Percentiles rank a stretch among this genome's conserved stretches.
These are phyloP conservation scores for Odobenus rosmarus DNA, from an alignment of 2,113 vertebrate genomes.

Conservation along the genomic window DNA sequence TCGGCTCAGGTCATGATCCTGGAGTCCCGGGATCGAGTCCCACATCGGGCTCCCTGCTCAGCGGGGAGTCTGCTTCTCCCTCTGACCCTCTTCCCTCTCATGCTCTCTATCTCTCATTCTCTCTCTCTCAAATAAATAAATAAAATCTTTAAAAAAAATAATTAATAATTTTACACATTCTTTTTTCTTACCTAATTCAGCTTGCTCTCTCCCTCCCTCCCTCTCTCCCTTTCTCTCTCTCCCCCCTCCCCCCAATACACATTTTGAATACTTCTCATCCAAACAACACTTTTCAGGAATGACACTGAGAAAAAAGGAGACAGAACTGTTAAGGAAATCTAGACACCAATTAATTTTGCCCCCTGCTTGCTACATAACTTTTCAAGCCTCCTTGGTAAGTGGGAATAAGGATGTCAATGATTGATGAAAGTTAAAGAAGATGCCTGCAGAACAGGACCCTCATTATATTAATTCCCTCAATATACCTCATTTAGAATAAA, in stretches of 20 bases:
- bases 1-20: no score
- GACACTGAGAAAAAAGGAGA: not conserved
- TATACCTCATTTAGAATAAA: conserved; percentile 9
- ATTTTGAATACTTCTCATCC: not conserved
- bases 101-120: no score
- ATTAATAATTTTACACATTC: conserved; percentile 1
- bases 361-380: conserved; percentile 40
- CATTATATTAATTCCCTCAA: conserved; percentile 28
- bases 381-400: conserved; percentile 26
- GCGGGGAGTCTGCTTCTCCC: no score
- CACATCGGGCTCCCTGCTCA: no score
- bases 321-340: conserved; percentile 33
- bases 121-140: no score
- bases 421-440: not conserved
- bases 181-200: not conserved
- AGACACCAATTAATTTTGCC: conserved; percentile 48
- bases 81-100: no score
- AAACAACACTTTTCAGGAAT: conserved; percentile 28
- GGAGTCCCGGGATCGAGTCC: no score
- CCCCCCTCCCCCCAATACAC: not conserved
- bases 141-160: no score
- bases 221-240: not conserved
- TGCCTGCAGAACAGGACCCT: not conserved
- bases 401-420: not conserved
- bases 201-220: not conserved